Conservation (phyloP, 2,888 invertebrate genomes). For the Agriotes lineatus region DNA sequence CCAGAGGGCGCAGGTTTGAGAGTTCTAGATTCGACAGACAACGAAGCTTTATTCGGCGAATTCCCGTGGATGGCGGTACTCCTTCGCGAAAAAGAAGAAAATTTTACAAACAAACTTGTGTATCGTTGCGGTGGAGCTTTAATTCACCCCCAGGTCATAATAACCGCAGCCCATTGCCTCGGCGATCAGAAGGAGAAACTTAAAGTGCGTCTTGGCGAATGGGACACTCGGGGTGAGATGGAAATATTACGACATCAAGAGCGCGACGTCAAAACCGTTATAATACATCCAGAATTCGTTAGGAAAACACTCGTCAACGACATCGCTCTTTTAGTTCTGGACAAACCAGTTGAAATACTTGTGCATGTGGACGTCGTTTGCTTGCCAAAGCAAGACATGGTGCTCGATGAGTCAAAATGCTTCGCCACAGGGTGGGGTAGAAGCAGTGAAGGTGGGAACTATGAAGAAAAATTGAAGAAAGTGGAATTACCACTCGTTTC, state of each 20-base stretch:
- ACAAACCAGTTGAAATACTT: slow-evolving; percentile 69
- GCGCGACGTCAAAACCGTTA: background rate
- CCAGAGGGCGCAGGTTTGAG: too few relatives aligned
- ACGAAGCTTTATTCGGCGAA: slow-evolving; percentile 77
- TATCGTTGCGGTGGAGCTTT: slow-evolving; percentile 82
- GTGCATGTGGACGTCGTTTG: slow-evolving; percentile 54
- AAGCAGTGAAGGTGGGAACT: slow-evolving; percentile 66
- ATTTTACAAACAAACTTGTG: too few relatives aligned
- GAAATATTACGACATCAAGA: slow-evolving; percentile 21
- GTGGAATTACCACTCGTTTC: slow-evolving; percentile 77
- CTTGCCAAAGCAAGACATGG: too few relatives aligned
- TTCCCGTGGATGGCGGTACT: slow-evolving; percentile 85
- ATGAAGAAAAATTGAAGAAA: slow-evolving; percentile 72
- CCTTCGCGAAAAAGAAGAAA: slow-evolving; percentile 66
- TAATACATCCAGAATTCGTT: slow-evolving; percentile 59
- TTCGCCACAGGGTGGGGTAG: slow-evolving; percentile 30
- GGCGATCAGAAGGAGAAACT: slow-evolving; percentile 65
- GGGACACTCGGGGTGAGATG: background rate
- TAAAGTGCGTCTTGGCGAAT: slow-evolving; percentile 29
- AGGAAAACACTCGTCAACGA: slow-evolving; percentile 77
- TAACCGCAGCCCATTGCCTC: slow-evolving; percentile 83
- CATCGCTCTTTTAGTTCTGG: slow-evolving; percentile 75
- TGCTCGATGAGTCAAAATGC: slow-evolving; percentile 4
- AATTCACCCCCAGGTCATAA: slow-evolving; percentile 76
- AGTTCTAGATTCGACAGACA: too few relatives aligned